These are phyloP conservation scores for Hydrocynus forskahlii DNA, from an alignment of 2,797 vertebrate species.

Conservation along the genomic window DNA sequence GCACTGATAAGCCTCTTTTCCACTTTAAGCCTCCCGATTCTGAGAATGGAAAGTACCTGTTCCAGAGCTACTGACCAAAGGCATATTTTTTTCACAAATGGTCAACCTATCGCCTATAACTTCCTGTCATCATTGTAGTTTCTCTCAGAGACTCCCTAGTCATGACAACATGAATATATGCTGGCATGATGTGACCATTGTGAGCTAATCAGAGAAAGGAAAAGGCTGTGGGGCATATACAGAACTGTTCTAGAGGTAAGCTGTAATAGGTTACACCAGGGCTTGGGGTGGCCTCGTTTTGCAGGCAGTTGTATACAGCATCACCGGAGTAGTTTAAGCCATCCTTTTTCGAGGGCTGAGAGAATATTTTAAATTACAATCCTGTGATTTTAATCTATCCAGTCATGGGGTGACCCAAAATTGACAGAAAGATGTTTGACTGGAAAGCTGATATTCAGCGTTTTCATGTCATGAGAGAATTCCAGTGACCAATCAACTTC, in stretches of 20 bases:
- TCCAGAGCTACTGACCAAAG: neutral
- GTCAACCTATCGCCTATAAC: no score
- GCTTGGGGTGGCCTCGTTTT: neutral
- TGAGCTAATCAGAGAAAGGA: neutral
- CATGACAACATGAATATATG: no score
- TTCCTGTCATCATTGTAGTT: no score
- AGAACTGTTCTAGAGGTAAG: neutral
- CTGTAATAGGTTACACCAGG: neutral
- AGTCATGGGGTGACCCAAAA: constrained; percentile 27
- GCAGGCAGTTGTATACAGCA: neutral
- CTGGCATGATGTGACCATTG: neutral
- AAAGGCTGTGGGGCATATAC: neutral
- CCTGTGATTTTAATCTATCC: constrained; percentile 31
- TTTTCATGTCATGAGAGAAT: constrained; percentile 12
- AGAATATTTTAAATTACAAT: constrained; percentile 34
- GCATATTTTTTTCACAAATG: no score
- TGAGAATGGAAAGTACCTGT: neutral
- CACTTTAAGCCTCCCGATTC: neutral
- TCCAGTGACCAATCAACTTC: constrained; percentile 40
- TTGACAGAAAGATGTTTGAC: constrained; percentile 24
- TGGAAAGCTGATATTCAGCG: constrained; percentile 32
- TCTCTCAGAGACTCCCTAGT: no score
- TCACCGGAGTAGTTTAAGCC: neutral
- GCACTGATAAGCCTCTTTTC: neutral
- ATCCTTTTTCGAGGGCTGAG: neutral